Conservation (phyloP, 2,797 vertebrate species). For the Mus caroli region DNA sequence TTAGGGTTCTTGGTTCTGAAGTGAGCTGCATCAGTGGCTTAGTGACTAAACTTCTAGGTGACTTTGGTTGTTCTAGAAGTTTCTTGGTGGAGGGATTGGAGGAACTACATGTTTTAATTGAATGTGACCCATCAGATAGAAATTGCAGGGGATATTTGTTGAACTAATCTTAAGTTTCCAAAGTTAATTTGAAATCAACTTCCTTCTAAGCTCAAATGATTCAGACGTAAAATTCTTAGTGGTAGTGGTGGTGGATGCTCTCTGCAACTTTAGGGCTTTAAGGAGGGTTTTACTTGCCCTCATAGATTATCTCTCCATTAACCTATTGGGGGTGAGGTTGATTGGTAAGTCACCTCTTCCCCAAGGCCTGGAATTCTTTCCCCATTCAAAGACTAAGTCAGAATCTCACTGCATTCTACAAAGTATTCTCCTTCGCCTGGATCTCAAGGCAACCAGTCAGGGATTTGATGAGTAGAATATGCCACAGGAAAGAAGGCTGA, state of each 20-base stretch:
- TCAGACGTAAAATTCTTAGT: conserved; percentile 63
- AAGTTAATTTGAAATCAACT: conserved; percentile 75
- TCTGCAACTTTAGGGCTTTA: conserved; percentile 60
- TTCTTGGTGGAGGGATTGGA: not conserved
- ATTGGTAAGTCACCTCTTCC: conserved; percentile 69
- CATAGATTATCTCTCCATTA: conserved; percentile 73
- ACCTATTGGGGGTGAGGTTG: conserved; percentile 66
- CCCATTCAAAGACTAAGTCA: conserved; percentile 73
- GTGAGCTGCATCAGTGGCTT: not conserved
- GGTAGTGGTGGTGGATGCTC: too few species aligned
- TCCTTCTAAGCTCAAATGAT: conserved; percentile 69
- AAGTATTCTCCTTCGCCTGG: conserved; percentile 5
- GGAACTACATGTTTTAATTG: conserved; percentile 68
- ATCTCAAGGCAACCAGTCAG: conserved; percentile 22
- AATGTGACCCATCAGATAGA: conserved; percentile 69
- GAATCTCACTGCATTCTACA: conserved; percentile 55
- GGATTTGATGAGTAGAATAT: not conserved
- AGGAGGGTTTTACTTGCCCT: conserved; percentile 61
- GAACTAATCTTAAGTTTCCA: conserved; percentile 72
- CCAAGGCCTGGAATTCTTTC: conserved; percentile 78
- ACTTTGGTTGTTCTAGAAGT: conserved; percentile 63
- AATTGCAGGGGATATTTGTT: conserved; percentile 67
- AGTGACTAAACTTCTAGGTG: conserved; percentile 47
- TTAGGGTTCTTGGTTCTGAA: not conserved
- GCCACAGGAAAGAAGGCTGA: not conserved